Evolutionary conservation across 2,797 vertebrate species (phyloP), one percentile per base, ranked within the genome.

Genomic region (Propithecus deckenii): DNA sequence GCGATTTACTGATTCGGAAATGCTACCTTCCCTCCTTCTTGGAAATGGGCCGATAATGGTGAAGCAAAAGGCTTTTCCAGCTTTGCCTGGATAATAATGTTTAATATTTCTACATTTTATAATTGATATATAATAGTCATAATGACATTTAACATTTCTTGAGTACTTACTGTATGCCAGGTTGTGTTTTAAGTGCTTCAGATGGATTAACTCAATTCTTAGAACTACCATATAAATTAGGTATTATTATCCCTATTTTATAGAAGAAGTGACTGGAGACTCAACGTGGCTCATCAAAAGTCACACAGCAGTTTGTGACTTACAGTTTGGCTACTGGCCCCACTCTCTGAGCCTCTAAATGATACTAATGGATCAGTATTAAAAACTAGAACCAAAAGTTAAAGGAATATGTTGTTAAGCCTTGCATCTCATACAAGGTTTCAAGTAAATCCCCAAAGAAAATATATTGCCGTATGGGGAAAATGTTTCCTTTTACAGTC

Each of bases 361-460:
- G 72, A 50, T 55, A 50, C 23, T 30, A 89, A 35, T 32, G 48
- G 13, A 35, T 85, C 41, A 85, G 25, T 41, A 79, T 65, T 30
- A 71, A 69, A 38, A 35, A n/a, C 59, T 12, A 43, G n/a, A 88
- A 80, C 17, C n/a, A 28, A 63, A 89, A 61, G 17, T 69, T 87
- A 76, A 78, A 90, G 20, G 74, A 65, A 65, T 38, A 14, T 41
- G 7, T 63, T 87, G 18, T 50, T 91, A 74, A 96, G 25, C 1
- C 52, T n/a, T 67, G 22, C 6, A 61, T 96, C 14, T 61, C 43
- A 80, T 59, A 52, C 46, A 79, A 48, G 3, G 4, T 55, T 85
- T 83, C 55, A 74, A 85, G 17, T 32, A 89, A 81, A 96, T 86
- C 55, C 28, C n/a, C 59, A 46, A 88, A 86, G 71, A 89, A 95